Conservation (phyloP, 2,113 vertebrate genomes). For the Periophthalmus modestus region DNA sequence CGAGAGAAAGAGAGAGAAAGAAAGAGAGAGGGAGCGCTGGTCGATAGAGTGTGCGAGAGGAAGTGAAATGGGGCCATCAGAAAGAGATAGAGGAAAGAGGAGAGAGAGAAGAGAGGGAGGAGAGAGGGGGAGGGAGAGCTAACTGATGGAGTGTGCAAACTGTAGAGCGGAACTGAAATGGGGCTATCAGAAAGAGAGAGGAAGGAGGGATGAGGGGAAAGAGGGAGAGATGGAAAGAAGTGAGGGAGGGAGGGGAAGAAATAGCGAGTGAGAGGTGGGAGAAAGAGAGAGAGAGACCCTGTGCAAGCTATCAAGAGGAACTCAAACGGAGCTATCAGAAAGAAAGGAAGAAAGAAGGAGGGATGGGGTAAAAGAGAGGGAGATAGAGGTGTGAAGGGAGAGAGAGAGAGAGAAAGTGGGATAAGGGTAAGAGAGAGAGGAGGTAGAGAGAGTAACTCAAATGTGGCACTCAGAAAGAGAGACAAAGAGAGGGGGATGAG, state of each 20-base stretch:
- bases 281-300: not conserved
- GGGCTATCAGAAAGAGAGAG: conserved; percentile 64
- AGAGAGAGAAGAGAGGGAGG: not conserved
- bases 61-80: conserved; percentile 50
- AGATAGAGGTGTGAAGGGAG: not conserved
- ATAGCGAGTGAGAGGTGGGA: conserved; percentile 11
- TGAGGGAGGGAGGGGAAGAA: no score
- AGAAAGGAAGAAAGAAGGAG: no score
- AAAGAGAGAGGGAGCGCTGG: conserved; percentile 68
- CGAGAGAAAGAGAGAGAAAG: conserved; percentile 10
- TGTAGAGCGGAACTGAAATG: conserved; percentile 60
- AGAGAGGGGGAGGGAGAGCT: not conserved
- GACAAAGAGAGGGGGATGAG: not conserved
- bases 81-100: not conserved
- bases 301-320: conserved; percentile 48
- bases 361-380: no score
- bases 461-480: conserved; percentile 16
- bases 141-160: conserved; percentile 17
- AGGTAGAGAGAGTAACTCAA: conserved; percentile 40
- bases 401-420: not conserved
- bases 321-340: conserved; percentile 63
- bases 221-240: not conserved
- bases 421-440: conserved; percentile 49
- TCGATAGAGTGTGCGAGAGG: conserved; percentile 62
- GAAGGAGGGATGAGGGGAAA: no score